phyloP scores from a whole-genome alignment of 2,113 vertebrate species.

The Phycodurus eques region DNA sequence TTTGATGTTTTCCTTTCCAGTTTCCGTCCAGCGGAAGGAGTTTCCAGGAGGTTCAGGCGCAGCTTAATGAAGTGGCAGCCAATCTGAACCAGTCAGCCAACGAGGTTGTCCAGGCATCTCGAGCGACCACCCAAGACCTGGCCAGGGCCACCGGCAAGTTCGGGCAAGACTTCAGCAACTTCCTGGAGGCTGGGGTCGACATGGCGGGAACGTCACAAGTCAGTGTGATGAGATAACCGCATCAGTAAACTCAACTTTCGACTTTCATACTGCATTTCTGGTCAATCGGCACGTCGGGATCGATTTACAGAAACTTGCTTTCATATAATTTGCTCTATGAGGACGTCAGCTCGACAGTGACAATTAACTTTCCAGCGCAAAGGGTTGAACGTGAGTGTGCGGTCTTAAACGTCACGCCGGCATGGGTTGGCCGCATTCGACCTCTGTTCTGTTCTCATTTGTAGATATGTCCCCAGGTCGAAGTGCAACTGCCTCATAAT shows the following conservation, averaged over 20 bases:
- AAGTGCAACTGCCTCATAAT: not conserved
- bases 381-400: too few species aligned
- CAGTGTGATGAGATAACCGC: constrained; percentile 27
- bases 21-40: constrained; percentile 89
- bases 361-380: too few species aligned
- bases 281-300: not conserved
- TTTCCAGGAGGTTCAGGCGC: constrained; percentile 92
- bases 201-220: constrained; percentile 96
- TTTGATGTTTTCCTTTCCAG: constrained; percentile 56
- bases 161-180: constrained; percentile 90
- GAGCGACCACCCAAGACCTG: constrained; percentile 90
- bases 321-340: too few species aligned
- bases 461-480: not conserved
- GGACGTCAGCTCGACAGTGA: too few species aligned
- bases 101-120: constrained; percentile 90
- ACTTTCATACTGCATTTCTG: not conserved
- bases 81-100: constrained; percentile 95
- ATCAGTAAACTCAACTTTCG: not conserved
- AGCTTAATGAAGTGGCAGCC: constrained; percentile 86
- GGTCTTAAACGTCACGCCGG: too few species aligned
- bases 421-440: too few species aligned
- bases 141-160: constrained; percentile 91
- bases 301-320: too few species aligned
- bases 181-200: constrained; percentile 92
- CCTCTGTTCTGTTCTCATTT: not conserved